A percentile compares a stretch with the other conserved stretches of the same genome.
Conservation (phyloP, 1,140 invertebrate genomes). For the Drosophila setifemur region DNA sequence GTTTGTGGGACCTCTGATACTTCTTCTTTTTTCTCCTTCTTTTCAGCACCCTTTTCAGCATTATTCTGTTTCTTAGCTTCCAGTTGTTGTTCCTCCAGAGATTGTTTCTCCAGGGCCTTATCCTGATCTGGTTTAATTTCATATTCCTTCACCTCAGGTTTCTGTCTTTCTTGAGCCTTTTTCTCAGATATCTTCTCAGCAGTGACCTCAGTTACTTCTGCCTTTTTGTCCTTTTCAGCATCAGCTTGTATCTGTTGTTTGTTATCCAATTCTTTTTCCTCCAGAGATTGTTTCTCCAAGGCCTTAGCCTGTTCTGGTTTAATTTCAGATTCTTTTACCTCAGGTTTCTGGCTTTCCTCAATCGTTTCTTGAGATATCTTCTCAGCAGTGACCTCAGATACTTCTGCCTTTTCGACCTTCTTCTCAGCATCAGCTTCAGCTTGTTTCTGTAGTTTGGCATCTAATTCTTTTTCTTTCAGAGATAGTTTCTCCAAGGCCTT, state of each 20-base stretch:
- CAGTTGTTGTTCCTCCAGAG: slow-evolving; percentile 17
- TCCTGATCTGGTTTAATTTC: slow-evolving; percentile 39
- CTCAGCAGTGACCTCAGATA: slow-evolving; percentile 12
- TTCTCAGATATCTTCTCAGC: slow-evolving; percentile 17
- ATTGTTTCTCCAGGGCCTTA: slow-evolving; percentile 27
- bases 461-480: slow-evolving; percentile 8
- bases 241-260: slow-evolving; percentile 13
- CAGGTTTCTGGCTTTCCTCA: no score
- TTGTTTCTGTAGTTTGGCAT: neutral
- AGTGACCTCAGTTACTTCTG: slow-evolving; percentile 33
- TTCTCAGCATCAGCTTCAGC: slow-evolving; percentile 33
- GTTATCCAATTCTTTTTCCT: slow-evolving; percentile 13
- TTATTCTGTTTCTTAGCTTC: slow-evolving; percentile 22
- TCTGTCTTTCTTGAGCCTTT: neutral
- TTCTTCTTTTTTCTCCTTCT: slow-evolving; percentile 29
- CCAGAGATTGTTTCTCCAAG: slow-evolving; percentile 32
- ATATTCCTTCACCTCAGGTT: neutral
- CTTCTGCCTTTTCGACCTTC: slow-evolving; percentile 33
- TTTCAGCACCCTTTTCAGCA: slow-evolving; percentile 1
- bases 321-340: no score
- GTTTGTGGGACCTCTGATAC: slow-evolving; percentile 22
- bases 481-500: slow-evolving; percentile 20
- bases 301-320: no score
- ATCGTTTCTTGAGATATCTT: slow-evolving; percentile 24
- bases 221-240: slow-evolving; percentile 11